Evolutionary conservation across 1,140 invertebrate genomes (phyloP).

Genomic region (Atopsyche davidsoni): DNA sequence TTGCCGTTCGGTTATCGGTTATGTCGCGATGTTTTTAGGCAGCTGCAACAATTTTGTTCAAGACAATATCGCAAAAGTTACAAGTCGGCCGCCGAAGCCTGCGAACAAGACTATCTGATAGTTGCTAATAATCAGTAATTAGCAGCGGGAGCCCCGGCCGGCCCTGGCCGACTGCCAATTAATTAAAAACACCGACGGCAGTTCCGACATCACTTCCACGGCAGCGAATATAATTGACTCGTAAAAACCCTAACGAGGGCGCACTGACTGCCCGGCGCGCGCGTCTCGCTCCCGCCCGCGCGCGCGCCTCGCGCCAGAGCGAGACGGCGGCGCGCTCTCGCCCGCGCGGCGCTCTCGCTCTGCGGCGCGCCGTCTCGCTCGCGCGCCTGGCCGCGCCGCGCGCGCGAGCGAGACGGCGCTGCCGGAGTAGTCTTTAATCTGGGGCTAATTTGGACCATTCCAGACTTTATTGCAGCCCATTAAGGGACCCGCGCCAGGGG

Average conservation of each 20-base stretch:
- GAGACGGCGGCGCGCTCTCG: background rate
- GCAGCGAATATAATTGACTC: slow-evolving; percentile 29
- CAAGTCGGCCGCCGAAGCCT: background rate
- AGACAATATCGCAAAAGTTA: background rate
- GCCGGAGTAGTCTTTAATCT: slow-evolving; percentile 31
- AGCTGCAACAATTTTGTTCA: background rate
- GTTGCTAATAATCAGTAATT: background rate
- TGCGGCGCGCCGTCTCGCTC: background rate
- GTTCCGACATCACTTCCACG: slow-evolving; percentile 23
- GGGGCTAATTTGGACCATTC: slow-evolving; percentile 31
- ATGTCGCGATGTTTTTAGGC: background rate
- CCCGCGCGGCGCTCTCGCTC: background rate
- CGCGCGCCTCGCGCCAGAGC: background rate
- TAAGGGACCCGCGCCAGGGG: slow-evolving; percentile 22
- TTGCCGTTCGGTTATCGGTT: background rate
- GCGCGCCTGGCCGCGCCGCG: background rate
- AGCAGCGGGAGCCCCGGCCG: slow-evolving; percentile 12
- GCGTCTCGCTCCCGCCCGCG: background rate
- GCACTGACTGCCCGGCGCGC: background rate
- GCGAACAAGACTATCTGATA: background rate
- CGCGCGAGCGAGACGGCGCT: slow-evolving; percentile 8
- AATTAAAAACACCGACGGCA: slow-evolving; percentile 30
- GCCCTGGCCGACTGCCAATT: slow-evolving; percentile 19
- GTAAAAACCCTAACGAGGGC: slow-evolving; percentile 29
- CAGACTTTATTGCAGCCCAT: slow-evolving; percentile 30